These are phyloP conservation scores for Papilio demoleus DNA, from an alignment of 2,888 invertebrate genomes.

Conservation along the genomic window DNA sequence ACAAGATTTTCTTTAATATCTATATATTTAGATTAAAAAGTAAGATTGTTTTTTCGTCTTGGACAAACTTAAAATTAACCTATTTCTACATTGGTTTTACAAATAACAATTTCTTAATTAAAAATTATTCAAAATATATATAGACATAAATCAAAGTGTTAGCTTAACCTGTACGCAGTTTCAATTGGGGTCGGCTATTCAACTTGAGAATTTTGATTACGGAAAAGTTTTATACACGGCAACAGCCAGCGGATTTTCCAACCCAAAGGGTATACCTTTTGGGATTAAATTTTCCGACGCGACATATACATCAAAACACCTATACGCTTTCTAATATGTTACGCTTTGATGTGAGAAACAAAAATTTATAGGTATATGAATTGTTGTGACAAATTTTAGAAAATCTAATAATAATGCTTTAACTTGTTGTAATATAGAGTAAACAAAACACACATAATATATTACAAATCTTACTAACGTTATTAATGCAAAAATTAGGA, in stretches of 20 bases:
- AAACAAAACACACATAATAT: no score
- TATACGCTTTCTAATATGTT: constrained; percentile 20
- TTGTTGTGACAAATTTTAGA: background rate
- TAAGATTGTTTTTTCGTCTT: no score
- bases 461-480: no score
- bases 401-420: background rate
- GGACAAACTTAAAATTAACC: no score
- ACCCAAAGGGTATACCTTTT: constrained; percentile 20
- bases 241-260: constrained; percentile 21
- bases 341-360: constrained; percentile 6
- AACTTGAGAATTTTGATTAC: constrained; percentile 24
- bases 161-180: constrained; percentile 12
- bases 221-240: constrained; percentile 20
- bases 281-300: constrained; percentile 23
- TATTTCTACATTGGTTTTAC: no score
- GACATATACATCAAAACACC: constrained; percentile 22
- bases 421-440: background rate
- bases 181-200: constrained; percentile 25
- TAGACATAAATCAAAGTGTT: background rate
- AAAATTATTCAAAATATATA: background rate
- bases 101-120: background rate
- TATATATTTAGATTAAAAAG: no score
- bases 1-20: no score
- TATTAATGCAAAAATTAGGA: no score
- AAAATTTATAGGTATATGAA: background rate